Evolutionary conservation across 2,888 invertebrate species (phyloP).

Genomic region (Eledone cirrhosa): DNA sequence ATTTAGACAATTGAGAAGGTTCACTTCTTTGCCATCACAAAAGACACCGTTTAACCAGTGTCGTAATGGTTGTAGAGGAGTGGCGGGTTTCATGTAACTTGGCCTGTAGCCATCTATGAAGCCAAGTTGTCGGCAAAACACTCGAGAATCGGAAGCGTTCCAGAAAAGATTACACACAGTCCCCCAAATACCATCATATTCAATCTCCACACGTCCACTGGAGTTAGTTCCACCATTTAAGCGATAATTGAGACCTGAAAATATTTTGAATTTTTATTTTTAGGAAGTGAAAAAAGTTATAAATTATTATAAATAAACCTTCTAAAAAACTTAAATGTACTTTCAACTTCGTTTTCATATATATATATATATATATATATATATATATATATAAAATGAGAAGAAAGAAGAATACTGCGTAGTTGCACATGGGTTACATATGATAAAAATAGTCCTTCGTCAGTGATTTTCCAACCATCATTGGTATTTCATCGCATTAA

Average conservation of each 20-base stretch:
- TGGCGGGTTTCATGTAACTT: conserved; percentile 40
- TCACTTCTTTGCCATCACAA: conserved; percentile 51
- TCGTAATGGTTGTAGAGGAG: conserved; percentile 35
- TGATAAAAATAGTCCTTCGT: too few relatives aligned
- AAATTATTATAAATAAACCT: too few relatives aligned
- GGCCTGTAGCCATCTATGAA: conserved; percentile 48
- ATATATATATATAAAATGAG: too few relatives aligned
- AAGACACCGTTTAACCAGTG: conserved; percentile 50
- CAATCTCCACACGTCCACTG: conserved; percentile 58
- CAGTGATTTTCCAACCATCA: too few relatives aligned
- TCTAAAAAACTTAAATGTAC: too few relatives aligned
- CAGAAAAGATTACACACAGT: conserved; percentile 56
- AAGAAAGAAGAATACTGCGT: too few relatives aligned
- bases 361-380: too few relatives aligned
- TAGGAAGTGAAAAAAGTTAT: too few relatives aligned
- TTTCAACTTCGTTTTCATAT: too few relatives aligned
- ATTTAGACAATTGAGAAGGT: conserved; percentile 53
- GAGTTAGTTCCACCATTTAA: conserved; percentile 41
- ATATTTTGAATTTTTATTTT: too few relatives aligned
- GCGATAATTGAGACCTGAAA: conserved; percentile 47
- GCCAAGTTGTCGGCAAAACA: conserved; percentile 51
- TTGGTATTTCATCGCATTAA: too few relatives aligned
- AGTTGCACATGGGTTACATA: too few relatives aligned
- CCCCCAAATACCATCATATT: conserved; percentile 52
- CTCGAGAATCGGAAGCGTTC: conserved; percentile 51